Evolutionary conservation across 2,113 vertebrate genomes (phyloP).

Genomic region (Lepisosteus osseus): DNA sequence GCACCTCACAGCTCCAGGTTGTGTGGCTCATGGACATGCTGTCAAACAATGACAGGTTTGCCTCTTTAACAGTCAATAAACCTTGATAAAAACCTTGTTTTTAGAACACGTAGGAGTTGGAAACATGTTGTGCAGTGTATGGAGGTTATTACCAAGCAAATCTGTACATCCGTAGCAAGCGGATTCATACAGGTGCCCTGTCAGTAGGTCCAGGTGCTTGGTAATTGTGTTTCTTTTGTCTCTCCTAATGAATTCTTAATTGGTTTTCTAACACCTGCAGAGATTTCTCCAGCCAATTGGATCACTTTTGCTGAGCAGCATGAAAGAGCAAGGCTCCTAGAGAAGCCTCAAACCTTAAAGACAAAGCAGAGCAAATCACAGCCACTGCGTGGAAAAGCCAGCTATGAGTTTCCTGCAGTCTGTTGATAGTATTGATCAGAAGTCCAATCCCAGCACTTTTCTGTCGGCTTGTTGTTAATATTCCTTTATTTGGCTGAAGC

Average conservation of each 20-base stretch:
- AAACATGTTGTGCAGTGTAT: constrained; percentile 34
- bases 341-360: not conserved
- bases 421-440: no score
- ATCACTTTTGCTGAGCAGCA: not conserved
- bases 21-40: not conserved
- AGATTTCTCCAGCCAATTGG: constrained; percentile 24
- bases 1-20: not conserved
- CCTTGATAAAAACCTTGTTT: not conserved
- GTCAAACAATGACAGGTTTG: not conserved
- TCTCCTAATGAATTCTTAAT: constrained; percentile 74
- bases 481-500: no score
- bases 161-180: constrained; percentile 12
- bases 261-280: constrained; percentile 65
- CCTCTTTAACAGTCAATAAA: not conserved
- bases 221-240: constrained; percentile 63
- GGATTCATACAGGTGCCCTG: constrained; percentile 62
- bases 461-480: no score
- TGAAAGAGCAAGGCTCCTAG: not conserved
- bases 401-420: no score
- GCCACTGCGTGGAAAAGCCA: no score
- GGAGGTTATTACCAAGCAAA: constrained; percentile 52
- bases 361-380: not conserved
- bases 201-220: constrained; percentile 68
- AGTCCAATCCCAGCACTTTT: no score
- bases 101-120: constrained; percentile 19